Conservation (phyloP, 2,888 invertebrate species). For the Lingula anatina region DNA sequence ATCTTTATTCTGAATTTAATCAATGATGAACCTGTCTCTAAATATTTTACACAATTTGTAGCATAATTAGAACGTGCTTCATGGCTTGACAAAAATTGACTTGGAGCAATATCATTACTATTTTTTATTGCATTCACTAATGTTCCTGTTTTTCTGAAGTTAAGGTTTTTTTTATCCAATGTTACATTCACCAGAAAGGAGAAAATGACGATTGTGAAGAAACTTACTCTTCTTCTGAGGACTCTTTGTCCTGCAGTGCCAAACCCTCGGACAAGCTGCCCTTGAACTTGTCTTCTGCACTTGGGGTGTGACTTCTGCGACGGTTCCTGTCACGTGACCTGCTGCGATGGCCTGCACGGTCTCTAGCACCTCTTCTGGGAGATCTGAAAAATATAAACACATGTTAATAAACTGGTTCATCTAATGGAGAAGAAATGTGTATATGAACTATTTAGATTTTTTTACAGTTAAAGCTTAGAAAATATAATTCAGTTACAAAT, state of each 20-base stretch:
- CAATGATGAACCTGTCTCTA: too few relatives aligned
- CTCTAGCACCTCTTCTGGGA: slow-evolving; percentile 3
- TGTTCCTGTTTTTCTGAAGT: too few relatives aligned
- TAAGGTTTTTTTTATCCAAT: too few relatives aligned
- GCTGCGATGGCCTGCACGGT: slow-evolving; percentile 12
- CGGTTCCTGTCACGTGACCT: slow-evolving; percentile 12
- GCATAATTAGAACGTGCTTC: too few relatives aligned
- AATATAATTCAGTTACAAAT: too few relatives aligned
- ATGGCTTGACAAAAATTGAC: too few relatives aligned
- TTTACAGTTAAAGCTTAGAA: too few relatives aligned
- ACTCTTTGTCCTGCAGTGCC: slow-evolving; percentile 59
- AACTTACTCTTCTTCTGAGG: slow-evolving; percentile 40
- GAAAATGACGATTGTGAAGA: slow-evolving; percentile 3
- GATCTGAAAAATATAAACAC: neutral
- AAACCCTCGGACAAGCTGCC: slow-evolving; percentile 77
- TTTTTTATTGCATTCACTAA: too few relatives aligned
- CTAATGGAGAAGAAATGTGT: neutral
- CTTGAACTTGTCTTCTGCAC: slow-evolving; percentile 54
- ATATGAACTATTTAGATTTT: too few relatives aligned
- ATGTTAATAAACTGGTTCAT: neutral
- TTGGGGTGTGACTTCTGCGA: neutral
- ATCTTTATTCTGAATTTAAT: too few relatives aligned
- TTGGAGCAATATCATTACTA: too few relatives aligned
- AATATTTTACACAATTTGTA: too few relatives aligned
- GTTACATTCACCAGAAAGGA: neutral